Conservation (phyloP, 2,888 invertebrate species). For the Lithosia quadra region DNA sequence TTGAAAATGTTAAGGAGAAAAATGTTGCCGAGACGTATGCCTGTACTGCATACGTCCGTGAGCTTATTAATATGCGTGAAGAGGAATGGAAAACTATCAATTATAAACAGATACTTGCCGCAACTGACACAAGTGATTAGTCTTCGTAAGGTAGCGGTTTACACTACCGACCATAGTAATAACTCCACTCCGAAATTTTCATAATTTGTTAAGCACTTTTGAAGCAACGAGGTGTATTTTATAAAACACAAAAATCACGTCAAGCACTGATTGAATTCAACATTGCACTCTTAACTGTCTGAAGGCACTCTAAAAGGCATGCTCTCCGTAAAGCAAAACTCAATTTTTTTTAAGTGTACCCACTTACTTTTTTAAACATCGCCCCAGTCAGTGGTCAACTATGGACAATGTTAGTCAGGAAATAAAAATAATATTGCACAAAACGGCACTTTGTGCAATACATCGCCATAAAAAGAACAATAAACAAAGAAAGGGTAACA, state of each 20-base stretch:
- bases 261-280: conserved; percentile 27
- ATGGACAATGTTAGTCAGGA: conserved; percentile 48
- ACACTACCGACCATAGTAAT: neutral
- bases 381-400: conserved; percentile 44
- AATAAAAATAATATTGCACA: conserved; percentile 63
- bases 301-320: conserved; percentile 21
- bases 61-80: conserved; percentile 19
- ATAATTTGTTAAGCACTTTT: conserved; percentile 11
- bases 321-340: conserved; percentile 3
- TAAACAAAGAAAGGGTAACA: conserved; percentile 78
- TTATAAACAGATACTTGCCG: conserved; percentile 18
- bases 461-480: conserved; percentile 69
- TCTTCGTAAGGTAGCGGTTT: neutral
- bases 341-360: conserved; percentile 24
- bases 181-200: conserved; percentile 9
- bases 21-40: conserved; percentile 28
- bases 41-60: conserved; percentile 18
- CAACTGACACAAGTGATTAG: neutral
- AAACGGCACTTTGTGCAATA: conserved; percentile 77
- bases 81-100: conserved; percentile 8
- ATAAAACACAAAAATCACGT: conserved; percentile 28
- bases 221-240: conserved; percentile 19
- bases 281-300: conserved; percentile 33
- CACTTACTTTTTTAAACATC: conserved; percentile 17
- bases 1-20: conserved; percentile 44